These are phyloP conservation scores for Clarias gariepinus DNA, from an alignment of 2,113 vertebrate genomes.

Conservation along the genomic window DNA sequence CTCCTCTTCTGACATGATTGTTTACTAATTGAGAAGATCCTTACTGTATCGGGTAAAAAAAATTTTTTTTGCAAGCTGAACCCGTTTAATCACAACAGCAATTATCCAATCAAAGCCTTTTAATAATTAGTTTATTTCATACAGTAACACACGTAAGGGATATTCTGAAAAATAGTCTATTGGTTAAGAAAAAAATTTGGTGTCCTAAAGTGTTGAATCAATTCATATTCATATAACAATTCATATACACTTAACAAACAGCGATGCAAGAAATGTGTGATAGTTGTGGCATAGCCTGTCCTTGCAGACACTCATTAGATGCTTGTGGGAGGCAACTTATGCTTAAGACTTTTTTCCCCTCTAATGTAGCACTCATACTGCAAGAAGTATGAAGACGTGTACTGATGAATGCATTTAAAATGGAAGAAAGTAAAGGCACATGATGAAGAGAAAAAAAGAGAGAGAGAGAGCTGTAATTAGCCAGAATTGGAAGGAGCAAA, in stretches of 20 bases:
- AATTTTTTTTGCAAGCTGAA: no score
- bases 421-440: neutral
- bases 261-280: slow-evolving; percentile 49
- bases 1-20: no score
- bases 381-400: neutral
- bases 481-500: neutral
- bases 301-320: slow-evolving; percentile 28
- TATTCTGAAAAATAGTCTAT: neutral
- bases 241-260: slow-evolving; percentile 23
- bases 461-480: neutral
- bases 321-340: neutral
- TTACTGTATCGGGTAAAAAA: no score
- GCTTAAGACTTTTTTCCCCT: neutral
- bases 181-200: neutral
- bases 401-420: slow-evolving; percentile 4
- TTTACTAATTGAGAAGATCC: no score
- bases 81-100: no score
- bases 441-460: neutral
- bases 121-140: no score
- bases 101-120: no score
- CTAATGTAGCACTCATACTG: neutral
- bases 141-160: neutral
- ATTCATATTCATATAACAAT: neutral
- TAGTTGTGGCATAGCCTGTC: slow-evolving; percentile 20
- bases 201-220: neutral